Conservation (phyloP, 2,797 vertebrate species). For the Anguilla pacifica region DNA sequence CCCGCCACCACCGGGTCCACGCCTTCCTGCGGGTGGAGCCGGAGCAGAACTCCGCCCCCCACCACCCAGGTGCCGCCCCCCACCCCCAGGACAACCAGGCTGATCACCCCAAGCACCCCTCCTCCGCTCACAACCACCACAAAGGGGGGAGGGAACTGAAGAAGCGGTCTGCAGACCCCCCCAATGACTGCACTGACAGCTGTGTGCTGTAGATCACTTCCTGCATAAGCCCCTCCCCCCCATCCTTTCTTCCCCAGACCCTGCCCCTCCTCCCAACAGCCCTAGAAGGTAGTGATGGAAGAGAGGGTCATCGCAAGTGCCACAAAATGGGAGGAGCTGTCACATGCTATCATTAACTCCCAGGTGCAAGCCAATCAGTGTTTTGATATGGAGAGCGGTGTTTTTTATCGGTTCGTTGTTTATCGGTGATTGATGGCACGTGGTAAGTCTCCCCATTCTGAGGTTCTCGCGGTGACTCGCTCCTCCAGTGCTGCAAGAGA, state of each 20-base stretch:
- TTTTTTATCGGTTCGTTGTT: slow-evolving; percentile 48
- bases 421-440: slow-evolving; percentile 45
- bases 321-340: slow-evolving; percentile 43
- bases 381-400: slow-evolving; percentile 47
- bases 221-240: background rate
- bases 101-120: slow-evolving; percentile 43
- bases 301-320: slow-evolving; percentile 41
- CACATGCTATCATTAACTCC: slow-evolving; percentile 56
- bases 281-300: slow-evolving; percentile 22
- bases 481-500: background rate
- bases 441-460: slow-evolving; percentile 29
- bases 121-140: slow-evolving; percentile 55
- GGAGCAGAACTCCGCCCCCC: slow-evolving; percentile 17
- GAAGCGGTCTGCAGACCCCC: slow-evolving; percentile 73
- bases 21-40: slow-evolving; percentile 88
- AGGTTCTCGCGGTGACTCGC: background rate
- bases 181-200: slow-evolving; percentile 66
- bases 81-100: slow-evolving; percentile 29
- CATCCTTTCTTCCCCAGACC: background rate
- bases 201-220: slow-evolving; percentile 66
- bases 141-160: slow-evolving; percentile 76
- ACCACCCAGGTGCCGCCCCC: slow-evolving; percentile 14
- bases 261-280: slow-evolving; percentile 31
- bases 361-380: slow-evolving; percentile 47
- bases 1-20: slow-evolving; percentile 84